These are phyloP conservation scores for Operophtera brumata DNA, from an alignment of 2,888 invertebrate genomes.

Conservation along the genomic window DNA sequence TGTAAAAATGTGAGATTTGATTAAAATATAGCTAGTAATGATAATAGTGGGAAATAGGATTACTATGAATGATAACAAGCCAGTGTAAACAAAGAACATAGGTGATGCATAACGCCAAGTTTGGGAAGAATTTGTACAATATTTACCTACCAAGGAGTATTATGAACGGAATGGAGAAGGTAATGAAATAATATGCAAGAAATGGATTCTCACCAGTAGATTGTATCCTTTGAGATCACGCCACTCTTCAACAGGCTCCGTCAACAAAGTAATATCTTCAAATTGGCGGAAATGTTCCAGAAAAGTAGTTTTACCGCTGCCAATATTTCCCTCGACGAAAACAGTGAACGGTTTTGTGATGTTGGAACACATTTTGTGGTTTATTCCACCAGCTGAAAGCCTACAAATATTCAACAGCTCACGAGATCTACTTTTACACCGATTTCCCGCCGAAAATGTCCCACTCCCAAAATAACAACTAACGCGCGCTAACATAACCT, in stretches of 20 bases:
- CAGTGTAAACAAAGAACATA: neutral
- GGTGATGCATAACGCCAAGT: neutral
- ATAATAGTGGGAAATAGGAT: no score
- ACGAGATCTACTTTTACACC: slow-evolving; percentile 8
- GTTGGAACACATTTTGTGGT: slow-evolving; percentile 55
- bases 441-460: slow-evolving; percentile 62
- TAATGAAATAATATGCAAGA: neutral
- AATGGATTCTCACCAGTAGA: slow-evolving; percentile 77
- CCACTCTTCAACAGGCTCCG: slow-evolving; percentile 94
- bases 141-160: no score
- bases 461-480: slow-evolving; percentile 48
- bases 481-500: slow-evolving; percentile 50
- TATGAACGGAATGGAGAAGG: no score
- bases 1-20: no score
- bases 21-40: no score
- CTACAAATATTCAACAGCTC: slow-evolving; percentile 17
- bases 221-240: slow-evolving; percentile 89
- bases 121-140: no score
- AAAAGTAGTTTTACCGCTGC: slow-evolving; percentile 94
- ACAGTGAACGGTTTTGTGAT: slow-evolving; percentile 87
- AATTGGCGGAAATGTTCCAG: slow-evolving; percentile 88
- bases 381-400: slow-evolving; percentile 41
- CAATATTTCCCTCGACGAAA: slow-evolving; percentile 94
- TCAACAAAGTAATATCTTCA: slow-evolving; percentile 83
- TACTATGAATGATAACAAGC: no score